Conservation (phyloP, 2,113 vertebrate genomes). For the Anguilla japonica region DNA sequence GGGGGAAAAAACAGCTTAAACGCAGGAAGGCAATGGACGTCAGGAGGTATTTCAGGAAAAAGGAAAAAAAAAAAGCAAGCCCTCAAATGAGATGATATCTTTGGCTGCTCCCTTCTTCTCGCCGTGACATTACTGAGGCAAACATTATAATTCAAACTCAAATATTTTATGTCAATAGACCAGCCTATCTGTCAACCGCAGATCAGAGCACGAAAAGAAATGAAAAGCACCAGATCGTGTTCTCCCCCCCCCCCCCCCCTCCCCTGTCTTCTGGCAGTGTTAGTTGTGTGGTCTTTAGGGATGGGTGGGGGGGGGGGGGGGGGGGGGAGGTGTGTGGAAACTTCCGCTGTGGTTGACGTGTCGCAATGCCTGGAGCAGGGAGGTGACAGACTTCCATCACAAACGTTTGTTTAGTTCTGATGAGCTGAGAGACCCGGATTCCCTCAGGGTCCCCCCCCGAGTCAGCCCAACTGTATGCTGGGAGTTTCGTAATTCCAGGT, state of each 20-base stretch:
- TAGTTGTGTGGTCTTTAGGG: neutral
- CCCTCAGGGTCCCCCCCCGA: neutral
- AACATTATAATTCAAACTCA: neutral
- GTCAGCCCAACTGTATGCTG: neutral
- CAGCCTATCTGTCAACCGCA: neutral
- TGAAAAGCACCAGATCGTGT: neutral
- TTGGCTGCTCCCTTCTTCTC: neutral
- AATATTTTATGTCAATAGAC: conserved; percentile 2
- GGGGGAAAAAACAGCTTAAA: neutral
- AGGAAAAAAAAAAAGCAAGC: neutral
- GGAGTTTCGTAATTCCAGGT: neutral
- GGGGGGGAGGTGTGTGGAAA: neutral
- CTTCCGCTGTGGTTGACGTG: conserved; percentile 8
- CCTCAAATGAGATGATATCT: neutral
- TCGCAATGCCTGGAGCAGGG: conserved; percentile 28
- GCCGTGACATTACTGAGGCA: neutral
- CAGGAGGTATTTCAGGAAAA: neutral
- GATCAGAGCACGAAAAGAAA: neutral
- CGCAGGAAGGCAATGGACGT: neutral
- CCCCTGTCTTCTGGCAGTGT: neutral
- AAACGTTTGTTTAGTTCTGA: conserved; percentile 33
- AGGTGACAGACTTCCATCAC: conserved; percentile 20
- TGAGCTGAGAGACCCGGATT: conserved; percentile 38
- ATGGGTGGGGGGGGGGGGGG: neutral
- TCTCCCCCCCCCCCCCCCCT: neutral